Evolutionary conservation across 2,113 vertebrate species (phyloP).

Genomic region (Ancistrus triradiatus): DNA sequence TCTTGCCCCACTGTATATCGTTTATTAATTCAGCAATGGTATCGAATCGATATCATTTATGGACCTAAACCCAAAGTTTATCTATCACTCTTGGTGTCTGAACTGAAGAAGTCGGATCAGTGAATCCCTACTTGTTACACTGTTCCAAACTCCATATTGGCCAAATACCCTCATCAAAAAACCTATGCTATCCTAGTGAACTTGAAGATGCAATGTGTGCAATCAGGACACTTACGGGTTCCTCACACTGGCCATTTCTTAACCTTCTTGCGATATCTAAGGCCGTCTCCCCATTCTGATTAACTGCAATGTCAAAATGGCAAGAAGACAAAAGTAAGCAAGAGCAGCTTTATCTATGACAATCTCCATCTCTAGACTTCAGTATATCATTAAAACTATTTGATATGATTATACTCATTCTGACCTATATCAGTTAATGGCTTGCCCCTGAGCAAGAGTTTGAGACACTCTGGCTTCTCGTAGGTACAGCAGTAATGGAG

Average conservation of each 20-base stretch:
- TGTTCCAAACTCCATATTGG: background rate
- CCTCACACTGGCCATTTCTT: constrained; percentile 79
- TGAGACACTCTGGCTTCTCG: constrained; percentile 81
- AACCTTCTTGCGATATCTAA: constrained; percentile 78
- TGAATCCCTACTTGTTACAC: no score
- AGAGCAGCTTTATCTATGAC: background rate
- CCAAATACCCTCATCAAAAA: no score
- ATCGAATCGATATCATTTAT: no score
- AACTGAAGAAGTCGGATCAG: no score
- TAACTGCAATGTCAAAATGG: constrained; percentile 64
- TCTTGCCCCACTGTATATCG: no score
- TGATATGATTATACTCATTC: constrained; percentile 1
- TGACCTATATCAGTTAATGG: constrained; percentile 79
- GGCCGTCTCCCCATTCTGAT: constrained; percentile 81
- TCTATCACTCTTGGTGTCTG: no score
- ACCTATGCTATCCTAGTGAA: no score
- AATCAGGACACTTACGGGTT: constrained; percentile 69
- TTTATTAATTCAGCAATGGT: no score
- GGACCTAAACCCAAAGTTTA: no score
- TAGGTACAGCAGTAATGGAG: constrained; percentile 84
- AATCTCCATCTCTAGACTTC: no score
- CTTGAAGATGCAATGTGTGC: background rate
- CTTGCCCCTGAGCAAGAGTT: constrained; percentile 83
- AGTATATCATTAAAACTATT: no score
- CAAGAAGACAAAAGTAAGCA: background rate